Conservation (phyloP, 64 coral and sea anemone genomes). For the Porites australiensis region DNA sequence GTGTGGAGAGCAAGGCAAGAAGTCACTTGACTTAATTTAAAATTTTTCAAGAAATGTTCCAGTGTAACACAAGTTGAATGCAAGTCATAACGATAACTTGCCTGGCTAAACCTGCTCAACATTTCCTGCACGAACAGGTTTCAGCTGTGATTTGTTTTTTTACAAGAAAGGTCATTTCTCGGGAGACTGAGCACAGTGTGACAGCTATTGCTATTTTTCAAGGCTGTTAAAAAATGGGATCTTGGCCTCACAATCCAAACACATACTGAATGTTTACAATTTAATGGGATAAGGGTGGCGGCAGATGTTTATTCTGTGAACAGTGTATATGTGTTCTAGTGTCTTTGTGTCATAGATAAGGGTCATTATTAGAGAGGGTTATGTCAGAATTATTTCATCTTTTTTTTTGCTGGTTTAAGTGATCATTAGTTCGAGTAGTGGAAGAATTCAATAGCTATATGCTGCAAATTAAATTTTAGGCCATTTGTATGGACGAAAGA, state of each 20-base stretch:
- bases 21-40: neutral
- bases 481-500: neutral
- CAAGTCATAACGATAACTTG: too few relatives aligned
- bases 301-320: conserved; percentile 43
- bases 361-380: neutral
- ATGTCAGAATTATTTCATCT: neutral
- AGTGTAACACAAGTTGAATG: too few relatives aligned
- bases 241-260: neutral
- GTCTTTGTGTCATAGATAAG: neutral
- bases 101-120: too few relatives aligned
- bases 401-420: conserved; percentile 1
- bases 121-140: too few relatives aligned
- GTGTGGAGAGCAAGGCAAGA: neutral
- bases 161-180: too few relatives aligned
- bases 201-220: too few relatives aligned
- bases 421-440: neutral
- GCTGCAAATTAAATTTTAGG: conserved; percentile 30
- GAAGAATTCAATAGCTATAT: neutral
- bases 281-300: conserved; percentile 6
- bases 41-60: neutral
- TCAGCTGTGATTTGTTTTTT: too few relatives aligned
- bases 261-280: conserved; percentile 1
- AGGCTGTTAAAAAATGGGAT: neutral
- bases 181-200: too few relatives aligned
- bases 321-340: neutral